Conservation (phyloP, 2,888 invertebrate species). For the Nymphalis urticae region DNA sequence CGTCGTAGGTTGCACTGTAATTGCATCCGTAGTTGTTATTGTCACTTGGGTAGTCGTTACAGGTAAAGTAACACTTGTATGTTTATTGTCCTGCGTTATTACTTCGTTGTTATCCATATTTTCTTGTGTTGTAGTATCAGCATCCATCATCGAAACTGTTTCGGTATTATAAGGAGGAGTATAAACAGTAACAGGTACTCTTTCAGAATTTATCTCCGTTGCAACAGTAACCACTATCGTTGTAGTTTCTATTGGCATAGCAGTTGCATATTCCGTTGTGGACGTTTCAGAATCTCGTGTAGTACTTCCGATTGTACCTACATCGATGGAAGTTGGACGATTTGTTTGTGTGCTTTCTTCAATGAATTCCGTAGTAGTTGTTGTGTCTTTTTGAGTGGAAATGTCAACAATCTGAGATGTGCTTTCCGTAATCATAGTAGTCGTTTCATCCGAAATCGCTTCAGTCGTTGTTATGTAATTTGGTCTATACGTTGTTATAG, state of each 20-base stretch:
- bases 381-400: slow-evolving; percentile 42
- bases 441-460: slow-evolving; percentile 52
- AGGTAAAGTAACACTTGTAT: slow-evolving; percentile 38
- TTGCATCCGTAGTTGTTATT: neutral
- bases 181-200: slow-evolving; percentile 41
- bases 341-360: slow-evolving; percentile 38
- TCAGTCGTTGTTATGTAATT: slow-evolving; percentile 61
- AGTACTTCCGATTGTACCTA: slow-evolving; percentile 30
- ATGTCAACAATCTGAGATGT: slow-evolving; percentile 53
- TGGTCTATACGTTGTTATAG: slow-evolving; percentile 74
- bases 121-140: slow-evolving; percentile 54
- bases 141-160: slow-evolving; percentile 51
- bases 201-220: slow-evolving; percentile 65
- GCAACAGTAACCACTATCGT: slow-evolving; percentile 59
- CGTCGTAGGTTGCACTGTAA: slow-evolving; percentile 19
- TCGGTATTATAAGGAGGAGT: slow-evolving; percentile 47
- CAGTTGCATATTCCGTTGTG: slow-evolving; percentile 41
- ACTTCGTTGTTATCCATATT: slow-evolving; percentile 70
- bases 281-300: slow-evolving; percentile 35
- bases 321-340: slow-evolving; percentile 36
- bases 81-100: slow-evolving; percentile 50
- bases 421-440: slow-evolving; percentile 56
- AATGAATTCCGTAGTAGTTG: slow-evolving; percentile 40
- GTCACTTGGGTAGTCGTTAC: slow-evolving; percentile 37
- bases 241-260: slow-evolving; percentile 43